phyloP scores from a whole-genome alignment of 1,140 invertebrate species.

The Drosophila ogumai region DNA sequence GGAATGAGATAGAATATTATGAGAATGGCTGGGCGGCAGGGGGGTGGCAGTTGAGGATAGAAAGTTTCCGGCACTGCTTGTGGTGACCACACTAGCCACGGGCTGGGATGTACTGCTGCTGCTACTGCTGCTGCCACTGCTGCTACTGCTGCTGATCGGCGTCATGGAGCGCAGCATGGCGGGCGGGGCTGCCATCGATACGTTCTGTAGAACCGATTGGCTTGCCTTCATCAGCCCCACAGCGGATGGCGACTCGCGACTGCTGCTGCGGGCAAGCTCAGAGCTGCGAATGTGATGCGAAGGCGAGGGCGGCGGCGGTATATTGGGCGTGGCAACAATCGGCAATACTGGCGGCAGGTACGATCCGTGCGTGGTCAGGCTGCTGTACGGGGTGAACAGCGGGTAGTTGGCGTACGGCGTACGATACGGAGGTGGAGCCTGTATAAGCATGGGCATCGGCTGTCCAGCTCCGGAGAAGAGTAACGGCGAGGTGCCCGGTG shows the following conservation, averaged over 20 bases:
- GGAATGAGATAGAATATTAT: slow-evolving; percentile 41
- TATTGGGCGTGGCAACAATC: slow-evolving; percentile 87
- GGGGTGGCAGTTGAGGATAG: slow-evolving; percentile 15
- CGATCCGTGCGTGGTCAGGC: slow-evolving; percentile 88
- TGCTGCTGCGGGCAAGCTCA: slow-evolving; percentile 86
- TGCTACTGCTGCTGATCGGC: slow-evolving; percentile 55
- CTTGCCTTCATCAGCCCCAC: slow-evolving; percentile 8
- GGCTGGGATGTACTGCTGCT: slow-evolving; percentile 37
- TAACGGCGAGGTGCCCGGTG: slow-evolving; percentile 44
- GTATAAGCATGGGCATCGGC: slow-evolving; percentile 86
- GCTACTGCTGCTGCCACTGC: slow-evolving; percentile 38
- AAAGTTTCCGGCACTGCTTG: slow-evolving; percentile 35
- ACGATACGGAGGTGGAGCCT: slow-evolving; percentile 88
- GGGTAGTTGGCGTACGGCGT: slow-evolving; percentile 88
- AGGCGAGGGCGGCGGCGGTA: slow-evolving; percentile 85
- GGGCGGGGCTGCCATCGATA: slow-evolving; percentile 18
- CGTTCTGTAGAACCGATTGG: slow-evolving; percentile 9
- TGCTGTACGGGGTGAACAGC: slow-evolving; percentile 90
- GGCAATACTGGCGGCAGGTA: slow-evolving; percentile 86
- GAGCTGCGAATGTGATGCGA: slow-evolving; percentile 85
- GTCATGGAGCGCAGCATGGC: slow-evolving; percentile 62
- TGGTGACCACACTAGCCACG: slow-evolving; percentile 24
- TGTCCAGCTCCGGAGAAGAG: slow-evolving; percentile 59
- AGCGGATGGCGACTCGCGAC: slow-evolving; percentile 85
- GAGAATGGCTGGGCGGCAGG: slow-evolving; percentile 37